Percentiles rank a stretch among this genome's conserved stretches.
These are phyloP conservation scores for Drosophila triauraria DNA, from an alignment of 1,140 invertebrate genomes.

Conservation along the genomic window DNA sequence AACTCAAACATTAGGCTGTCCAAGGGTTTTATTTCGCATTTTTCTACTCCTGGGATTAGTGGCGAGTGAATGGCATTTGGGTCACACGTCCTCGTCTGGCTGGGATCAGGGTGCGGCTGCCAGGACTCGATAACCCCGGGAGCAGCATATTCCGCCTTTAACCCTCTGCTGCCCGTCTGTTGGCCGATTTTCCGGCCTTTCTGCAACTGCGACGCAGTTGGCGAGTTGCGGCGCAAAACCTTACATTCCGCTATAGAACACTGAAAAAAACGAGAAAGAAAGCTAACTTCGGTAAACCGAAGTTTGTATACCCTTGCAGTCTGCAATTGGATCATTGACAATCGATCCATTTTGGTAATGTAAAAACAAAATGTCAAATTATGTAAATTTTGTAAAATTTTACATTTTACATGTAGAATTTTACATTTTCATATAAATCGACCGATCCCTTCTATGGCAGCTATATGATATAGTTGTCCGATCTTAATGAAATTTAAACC, in stretches of 20 bases:
- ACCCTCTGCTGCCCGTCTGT: slow-evolving; percentile 12
- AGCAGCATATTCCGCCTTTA: neutral
- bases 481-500: too few relatives aligned
- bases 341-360: too few relatives aligned
- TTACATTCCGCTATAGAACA: slow-evolving; percentile 17
- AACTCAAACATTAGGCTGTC: slow-evolving; percentile 1
- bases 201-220: slow-evolving; percentile 61
- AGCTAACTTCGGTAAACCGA: too few relatives aligned
- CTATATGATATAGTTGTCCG: too few relatives aligned
- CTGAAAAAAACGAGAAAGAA: too few relatives aligned
- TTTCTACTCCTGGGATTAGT: slow-evolving; percentile 25
- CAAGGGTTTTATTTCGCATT: slow-evolving; percentile 12
- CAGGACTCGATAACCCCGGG: slow-evolving; percentile 14
- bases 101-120: slow-evolving; percentile 31
- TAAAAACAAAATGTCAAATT: too few relatives aligned
- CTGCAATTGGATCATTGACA: too few relatives aligned
- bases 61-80: slow-evolving; percentile 49
- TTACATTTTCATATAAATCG: too few relatives aligned
- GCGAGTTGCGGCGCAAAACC: slow-evolving; percentile 58
- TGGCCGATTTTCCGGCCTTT: slow-evolving; percentile 10
- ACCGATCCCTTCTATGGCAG: too few relatives aligned
- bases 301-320: too few relatives aligned
- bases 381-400: too few relatives aligned
- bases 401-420: too few relatives aligned
- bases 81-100: slow-evolving; percentile 38